Evolutionary conservation across 23 tunicate species (phyloP).

Genomic region (Halocynthia aurantium): DNA sequence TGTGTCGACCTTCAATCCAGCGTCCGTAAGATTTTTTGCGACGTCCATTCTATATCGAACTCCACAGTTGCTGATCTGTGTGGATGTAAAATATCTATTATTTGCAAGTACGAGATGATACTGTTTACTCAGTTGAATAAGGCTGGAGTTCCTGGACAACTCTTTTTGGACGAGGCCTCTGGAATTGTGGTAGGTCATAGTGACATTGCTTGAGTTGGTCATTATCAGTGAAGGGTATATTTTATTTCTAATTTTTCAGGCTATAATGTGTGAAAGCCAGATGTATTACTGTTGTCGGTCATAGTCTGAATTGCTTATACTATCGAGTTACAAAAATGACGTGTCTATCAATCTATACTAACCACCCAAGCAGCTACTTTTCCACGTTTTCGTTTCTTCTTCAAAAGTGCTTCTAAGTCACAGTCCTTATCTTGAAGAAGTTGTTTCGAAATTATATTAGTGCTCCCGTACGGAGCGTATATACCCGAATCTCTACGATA

Average conservation of each 20-base stretch:
- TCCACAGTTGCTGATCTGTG: slow-evolving; percentile 13
- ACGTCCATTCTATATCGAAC: slow-evolving; percentile 43
- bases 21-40: slow-evolving; percentile 28
- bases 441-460: slow-evolving; percentile 47
- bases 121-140: no score
- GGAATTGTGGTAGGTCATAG: no score
- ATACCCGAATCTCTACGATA: slow-evolving; percentile 82
- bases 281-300: no score
- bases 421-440: slow-evolving; percentile 32
- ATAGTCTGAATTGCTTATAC: no score
- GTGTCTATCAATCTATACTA: slow-evolving; percentile 21
- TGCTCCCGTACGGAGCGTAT: slow-evolving; percentile 92
- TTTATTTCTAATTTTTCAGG: no score
- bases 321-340: background rate
- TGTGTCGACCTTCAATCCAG: slow-evolving; percentile 19
- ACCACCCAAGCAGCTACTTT: slow-evolving; percentile 92
- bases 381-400: slow-evolving; percentile 37
- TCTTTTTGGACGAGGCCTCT: no score
- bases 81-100: background rate
- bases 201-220: no score
- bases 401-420: slow-evolving; percentile 43
- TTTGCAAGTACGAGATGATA: no score
- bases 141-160: no score
- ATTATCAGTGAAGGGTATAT: no score
- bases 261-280: no score